Evolutionary conservation across 2,888 invertebrate species (phyloP).

Genomic region (Sceliomorpha sp.): DNA sequence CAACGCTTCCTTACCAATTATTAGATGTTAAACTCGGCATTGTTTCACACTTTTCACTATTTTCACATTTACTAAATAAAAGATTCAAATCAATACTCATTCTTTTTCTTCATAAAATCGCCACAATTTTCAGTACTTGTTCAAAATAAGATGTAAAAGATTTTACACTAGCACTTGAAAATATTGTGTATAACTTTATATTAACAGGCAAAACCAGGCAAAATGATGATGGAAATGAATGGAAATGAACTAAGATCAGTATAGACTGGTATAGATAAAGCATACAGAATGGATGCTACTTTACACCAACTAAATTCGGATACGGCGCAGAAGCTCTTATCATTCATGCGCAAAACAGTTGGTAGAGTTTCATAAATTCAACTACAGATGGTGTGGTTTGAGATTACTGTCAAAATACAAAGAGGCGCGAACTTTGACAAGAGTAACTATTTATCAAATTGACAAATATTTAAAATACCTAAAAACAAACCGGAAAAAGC

Average conservation of each 20-base stretch:
- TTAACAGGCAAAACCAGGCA: no score
- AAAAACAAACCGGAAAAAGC: no score
- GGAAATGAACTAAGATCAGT: slow-evolving; percentile 47
- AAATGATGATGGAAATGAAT: slow-evolving; percentile 39
- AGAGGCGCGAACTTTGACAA: no score
- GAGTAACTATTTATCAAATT: no score
- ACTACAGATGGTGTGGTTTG: no score
- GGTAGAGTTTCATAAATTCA: no score
- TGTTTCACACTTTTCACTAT: slow-evolving; percentile 78
- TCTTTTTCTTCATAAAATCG: slow-evolving; percentile 79
- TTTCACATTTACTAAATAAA: slow-evolving; percentile 77
- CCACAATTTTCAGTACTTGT: slow-evolving; percentile 60
- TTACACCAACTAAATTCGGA: no score
- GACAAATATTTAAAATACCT: no score
- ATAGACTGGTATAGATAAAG: slow-evolving; percentile 35
- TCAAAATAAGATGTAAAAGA: slow-evolving; percentile 45
- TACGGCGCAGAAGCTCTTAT: no score
- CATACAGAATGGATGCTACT: no score
- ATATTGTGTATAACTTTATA: slow-evolving; percentile 30
- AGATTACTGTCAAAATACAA: no score
- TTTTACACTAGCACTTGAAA: slow-evolving; percentile 1
- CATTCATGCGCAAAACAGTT: no score
- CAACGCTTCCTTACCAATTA: slow-evolving; percentile 82
- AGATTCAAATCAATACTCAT: slow-evolving; percentile 77
- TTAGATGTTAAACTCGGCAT: slow-evolving; percentile 85